phyloP scores from a whole-genome alignment of 1,140 invertebrate species.

The Leptinotarsa texana region DNA sequence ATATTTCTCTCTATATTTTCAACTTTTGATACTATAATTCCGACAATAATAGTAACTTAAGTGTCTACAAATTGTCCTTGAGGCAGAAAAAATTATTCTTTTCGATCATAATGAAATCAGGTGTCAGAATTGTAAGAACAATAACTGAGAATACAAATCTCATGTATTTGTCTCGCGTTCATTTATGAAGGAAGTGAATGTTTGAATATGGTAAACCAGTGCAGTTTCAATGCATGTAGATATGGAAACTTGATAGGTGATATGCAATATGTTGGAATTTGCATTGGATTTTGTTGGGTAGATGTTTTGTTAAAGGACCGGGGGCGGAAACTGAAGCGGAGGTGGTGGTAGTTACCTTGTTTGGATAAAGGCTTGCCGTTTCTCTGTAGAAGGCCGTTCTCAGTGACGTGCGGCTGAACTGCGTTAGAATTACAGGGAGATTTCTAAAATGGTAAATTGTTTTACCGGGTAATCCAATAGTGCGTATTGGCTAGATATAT shows the following conservation, averaged over 20 bases:
- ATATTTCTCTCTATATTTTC: too few species aligned
- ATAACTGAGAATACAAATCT: not conserved
- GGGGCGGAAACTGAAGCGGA: conserved; percentile 15
- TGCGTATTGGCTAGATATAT: too few species aligned
- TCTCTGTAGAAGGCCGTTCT: conserved; percentile 4
- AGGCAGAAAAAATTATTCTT: too few species aligned
- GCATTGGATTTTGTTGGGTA: conserved; percentile 19
- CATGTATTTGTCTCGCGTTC: not conserved
- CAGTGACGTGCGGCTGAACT: not conserved
- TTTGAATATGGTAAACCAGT: conserved; percentile 3
- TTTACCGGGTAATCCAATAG: too few species aligned
- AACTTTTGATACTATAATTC: too few species aligned
- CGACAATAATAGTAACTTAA: too few species aligned
- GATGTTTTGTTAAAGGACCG: conserved; percentile 16
- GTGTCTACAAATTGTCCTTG: too few species aligned
- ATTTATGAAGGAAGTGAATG: conserved; percentile 4
- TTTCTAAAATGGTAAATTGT: not conserved
- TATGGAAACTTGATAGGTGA: conserved; percentile 19
- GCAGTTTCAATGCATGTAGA: conserved; percentile 13
- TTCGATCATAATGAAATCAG: too few species aligned
- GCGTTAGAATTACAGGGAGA: not conserved
- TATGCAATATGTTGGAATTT: conserved; percentile 19
- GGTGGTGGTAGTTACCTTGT: conserved; percentile 24
- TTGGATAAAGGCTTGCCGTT: conserved; percentile 21
- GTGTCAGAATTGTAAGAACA: too few species aligned